Conservation (phyloP, 2,797 vertebrate genomes). For the Prionace glauca region DNA sequence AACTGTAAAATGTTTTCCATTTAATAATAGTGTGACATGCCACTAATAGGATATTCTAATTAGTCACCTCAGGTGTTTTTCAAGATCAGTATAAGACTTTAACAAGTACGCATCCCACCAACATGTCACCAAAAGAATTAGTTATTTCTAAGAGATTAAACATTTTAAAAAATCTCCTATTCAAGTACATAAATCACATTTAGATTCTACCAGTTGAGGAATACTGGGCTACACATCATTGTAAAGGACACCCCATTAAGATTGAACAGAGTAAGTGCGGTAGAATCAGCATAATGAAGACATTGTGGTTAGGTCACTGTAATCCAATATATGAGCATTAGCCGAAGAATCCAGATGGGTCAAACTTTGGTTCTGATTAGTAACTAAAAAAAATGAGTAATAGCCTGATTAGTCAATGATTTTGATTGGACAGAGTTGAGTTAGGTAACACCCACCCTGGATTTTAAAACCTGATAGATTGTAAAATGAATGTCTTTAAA, state of each 20-base stretch:
- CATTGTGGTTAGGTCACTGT: not conserved
- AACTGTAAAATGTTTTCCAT: slow-evolving; percentile 9
- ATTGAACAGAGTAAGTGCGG: not conserved
- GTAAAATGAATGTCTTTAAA: no score
- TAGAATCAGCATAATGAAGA: not conserved
- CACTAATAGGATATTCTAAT: not conserved
- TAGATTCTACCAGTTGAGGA: not conserved
- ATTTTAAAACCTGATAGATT: not conserved
- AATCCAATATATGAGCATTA: not conserved
- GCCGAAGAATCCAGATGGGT: not conserved
- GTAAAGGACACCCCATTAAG: not conserved
- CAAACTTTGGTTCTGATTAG: not conserved
- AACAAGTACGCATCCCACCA: not conserved
- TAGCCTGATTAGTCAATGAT: not conserved
- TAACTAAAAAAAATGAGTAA: not conserved
- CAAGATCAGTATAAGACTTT: not conserved
- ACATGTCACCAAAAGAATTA: not conserved
- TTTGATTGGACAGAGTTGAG: not conserved
- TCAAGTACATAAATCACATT: slow-evolving; percentile 3
- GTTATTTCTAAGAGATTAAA: not conserved
- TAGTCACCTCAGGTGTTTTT: not conserved
- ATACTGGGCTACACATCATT: not conserved
- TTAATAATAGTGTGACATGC: not conserved
- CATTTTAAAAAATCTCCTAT: not conserved
- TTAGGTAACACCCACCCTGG: not conserved